Conservation (phyloP, 2,888 invertebrate species). For the Lochmaea crataegi region DNA sequence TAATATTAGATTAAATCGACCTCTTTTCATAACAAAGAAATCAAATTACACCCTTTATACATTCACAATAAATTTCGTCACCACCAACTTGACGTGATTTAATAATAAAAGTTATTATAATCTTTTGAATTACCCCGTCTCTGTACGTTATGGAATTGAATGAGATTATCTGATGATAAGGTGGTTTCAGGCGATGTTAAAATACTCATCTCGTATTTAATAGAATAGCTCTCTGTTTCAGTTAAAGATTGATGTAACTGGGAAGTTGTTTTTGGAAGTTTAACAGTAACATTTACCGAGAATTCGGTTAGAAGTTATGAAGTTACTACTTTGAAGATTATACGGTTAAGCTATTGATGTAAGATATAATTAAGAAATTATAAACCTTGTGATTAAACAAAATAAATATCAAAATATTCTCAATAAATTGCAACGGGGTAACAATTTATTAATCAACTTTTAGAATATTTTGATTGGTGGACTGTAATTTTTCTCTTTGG, state of each 20-base stretch:
- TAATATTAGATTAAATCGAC: too few species aligned
- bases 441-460: too few species aligned
- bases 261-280: not conserved
- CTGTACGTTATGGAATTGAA: not conserved
- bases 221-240: not conserved
- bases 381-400: too few species aligned
- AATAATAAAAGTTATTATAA: not conserved
- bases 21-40: not conserved
- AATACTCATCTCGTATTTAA: not conserved
- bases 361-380: too few species aligned
- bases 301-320: not conserved
- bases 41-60: not conserved
- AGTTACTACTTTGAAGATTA: not conserved
- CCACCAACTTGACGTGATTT: too few species aligned
- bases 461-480: too few species aligned
- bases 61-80: not conserved
- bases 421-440: too few species aligned
- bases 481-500: too few species aligned
- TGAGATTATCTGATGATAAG: not conserved
- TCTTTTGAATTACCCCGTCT: not conserved
- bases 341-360: too few species aligned
- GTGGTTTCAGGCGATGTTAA: not conserved
- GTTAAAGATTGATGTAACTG: not conserved
- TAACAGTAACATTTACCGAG: not conserved
- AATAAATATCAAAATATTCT: too few species aligned